phyloP scores from a whole-genome alignment of 2,797 vertebrate genomes.

The Apogon talboti region DNA sequence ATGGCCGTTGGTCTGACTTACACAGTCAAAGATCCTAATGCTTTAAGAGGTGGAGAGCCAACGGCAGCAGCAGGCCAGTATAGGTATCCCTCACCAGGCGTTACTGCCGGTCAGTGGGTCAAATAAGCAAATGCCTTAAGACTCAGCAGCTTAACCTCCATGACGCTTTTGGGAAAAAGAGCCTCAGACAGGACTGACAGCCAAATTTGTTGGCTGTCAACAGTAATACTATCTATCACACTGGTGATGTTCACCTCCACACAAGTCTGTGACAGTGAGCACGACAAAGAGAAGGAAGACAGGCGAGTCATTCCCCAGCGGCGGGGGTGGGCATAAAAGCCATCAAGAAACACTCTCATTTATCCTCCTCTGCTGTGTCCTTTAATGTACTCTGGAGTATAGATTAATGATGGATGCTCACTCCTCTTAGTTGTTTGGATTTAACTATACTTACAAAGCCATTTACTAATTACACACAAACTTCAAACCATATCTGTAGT shows the following conservation, averaged over 20 bases:
- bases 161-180: slow-evolving; percentile 23
- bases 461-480: background rate
- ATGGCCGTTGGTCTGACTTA: background rate
- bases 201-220: slow-evolving; percentile 35
- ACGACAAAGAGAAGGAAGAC: background rate
- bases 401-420: background rate
- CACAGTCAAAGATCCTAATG: background rate
- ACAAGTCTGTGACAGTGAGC: background rate
- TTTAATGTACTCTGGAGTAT: background rate
- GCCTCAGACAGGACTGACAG: slow-evolving; percentile 37
- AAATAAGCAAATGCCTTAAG: slow-evolving; percentile 28
- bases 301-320: background rate
- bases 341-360: slow-evolving; percentile 12
- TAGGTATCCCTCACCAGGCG: slow-evolving; percentile 28
- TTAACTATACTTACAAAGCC: slow-evolving; percentile 4
- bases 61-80: background rate
- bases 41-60: background rate
- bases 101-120: slow-evolving; percentile 40
- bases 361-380: slow-evolving; percentile 8
- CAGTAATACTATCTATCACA: slow-evolving; percentile 23
- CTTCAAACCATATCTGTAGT: background rate
- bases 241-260: slow-evolving; percentile 11
- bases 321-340: background rate
- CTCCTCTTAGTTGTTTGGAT: slow-evolving; percentile 3
- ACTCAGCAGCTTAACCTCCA: slow-evolving; percentile 33